Evolutionary conservation across 2,113 vertebrate species (phyloP), one percentile per base, ranked within the genome.

Genomic region (Daubentonia madagascariensis): DNA sequence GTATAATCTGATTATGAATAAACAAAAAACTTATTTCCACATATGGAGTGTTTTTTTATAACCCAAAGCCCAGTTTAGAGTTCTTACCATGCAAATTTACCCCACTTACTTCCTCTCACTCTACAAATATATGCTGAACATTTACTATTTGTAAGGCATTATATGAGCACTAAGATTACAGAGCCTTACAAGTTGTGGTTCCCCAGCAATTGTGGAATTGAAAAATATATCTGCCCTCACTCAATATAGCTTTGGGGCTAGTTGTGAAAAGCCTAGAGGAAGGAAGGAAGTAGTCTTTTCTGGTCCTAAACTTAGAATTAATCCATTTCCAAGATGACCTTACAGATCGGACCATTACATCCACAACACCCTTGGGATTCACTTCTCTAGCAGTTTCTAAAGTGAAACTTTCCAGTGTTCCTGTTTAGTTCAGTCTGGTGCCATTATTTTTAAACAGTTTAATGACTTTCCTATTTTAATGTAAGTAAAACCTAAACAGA

Each of bases 381-480:
- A 37, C 16, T 35, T 76, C 91, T 83, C 45, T 28, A 61, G 65
- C 35, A 86, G 95, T 83, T 94, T 90, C 79, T 92, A 23, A 89
- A 93, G 76, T 80, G 63, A 96, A 93, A 92, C 94, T 97, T 93
- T 57, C 68, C 92, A 96, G 94, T 11, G 72, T n/a, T 97, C 45
- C 81, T 94, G 48, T 96, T 94, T 93, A 65, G 52, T 78, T 91
- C 83, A 89, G 73, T 68, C 93, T 96, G 97, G 61, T 96, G 95
- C 89, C 85, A 96, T 85, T 97, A 93, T 95, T 96, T 98, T 98
- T 97, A 96, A 98, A 98, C 89, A 97, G 57, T 89, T 89, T 86
- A 93, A 92, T 91, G 86, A 75, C 75, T 93, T 95, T 96, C 63
- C 73, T 95, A 96, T 91, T 95, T 94, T 95, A 96, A 91, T 89